Percentiles rank a stretch among this genome's conserved stretches.
Evolutionary conservation across 2,888 invertebrate genomes (phyloP).

Genomic region (Gerris lacustris): DNA sequence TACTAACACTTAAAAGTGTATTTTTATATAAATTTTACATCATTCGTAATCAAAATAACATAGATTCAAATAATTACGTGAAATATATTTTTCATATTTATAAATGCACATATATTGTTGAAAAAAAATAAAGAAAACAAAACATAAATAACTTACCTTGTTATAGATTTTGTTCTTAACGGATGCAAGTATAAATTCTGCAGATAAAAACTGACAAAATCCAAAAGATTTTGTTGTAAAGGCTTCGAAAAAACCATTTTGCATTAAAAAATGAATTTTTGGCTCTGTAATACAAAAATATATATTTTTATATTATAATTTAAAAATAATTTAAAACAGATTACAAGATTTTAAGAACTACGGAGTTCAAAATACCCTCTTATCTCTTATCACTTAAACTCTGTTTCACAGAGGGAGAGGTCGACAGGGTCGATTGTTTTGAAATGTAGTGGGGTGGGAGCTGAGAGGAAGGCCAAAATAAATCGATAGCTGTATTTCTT

Average conservation of each 20-base stretch:
- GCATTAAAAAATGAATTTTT: too few relatives aligned
- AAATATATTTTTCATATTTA: too few relatives aligned
- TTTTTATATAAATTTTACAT: too few relatives aligned
- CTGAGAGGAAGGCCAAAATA: too few relatives aligned
- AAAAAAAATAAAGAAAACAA: too few relatives aligned
- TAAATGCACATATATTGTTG: too few relatives aligned
- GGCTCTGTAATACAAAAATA: background rate
- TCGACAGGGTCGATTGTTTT: too few relatives aligned
- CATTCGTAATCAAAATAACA: too few relatives aligned
- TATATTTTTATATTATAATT: background rate
- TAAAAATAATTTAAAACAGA: background rate
- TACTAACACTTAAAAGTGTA: too few relatives aligned
- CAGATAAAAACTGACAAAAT: conserved; percentile 56
- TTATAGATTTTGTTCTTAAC: conserved; percentile 63
- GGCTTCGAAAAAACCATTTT: conserved; percentile 61
- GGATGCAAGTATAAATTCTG: conserved; percentile 63
- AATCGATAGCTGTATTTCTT: too few relatives aligned
- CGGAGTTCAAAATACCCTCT: background rate
- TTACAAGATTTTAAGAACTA: background rate
- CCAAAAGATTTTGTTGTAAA: conserved; percentile 41
- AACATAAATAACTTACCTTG: conserved; percentile 47
- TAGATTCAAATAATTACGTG: too few relatives aligned
- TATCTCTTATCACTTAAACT: background rate
- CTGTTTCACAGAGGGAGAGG: background rate
- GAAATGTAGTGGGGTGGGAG: too few relatives aligned